Percentiles rank a stretch among this genome's conserved stretches.
Conservation (phyloP, 2,113 vertebrate genomes). For the Psephotus haematonotus region DNA sequence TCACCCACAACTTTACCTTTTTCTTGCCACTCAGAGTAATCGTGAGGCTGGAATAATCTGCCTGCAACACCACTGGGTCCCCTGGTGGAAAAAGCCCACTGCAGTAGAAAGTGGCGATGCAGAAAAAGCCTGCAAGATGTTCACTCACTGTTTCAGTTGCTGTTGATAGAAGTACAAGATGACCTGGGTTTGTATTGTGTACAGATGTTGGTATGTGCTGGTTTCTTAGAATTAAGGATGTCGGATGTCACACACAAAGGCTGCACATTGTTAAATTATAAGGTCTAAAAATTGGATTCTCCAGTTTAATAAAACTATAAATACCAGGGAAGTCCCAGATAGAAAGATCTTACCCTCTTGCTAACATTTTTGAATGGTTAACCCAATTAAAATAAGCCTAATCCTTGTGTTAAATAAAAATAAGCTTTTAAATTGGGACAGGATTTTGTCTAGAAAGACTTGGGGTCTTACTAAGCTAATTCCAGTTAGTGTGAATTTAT, state of each 20-base stretch:
- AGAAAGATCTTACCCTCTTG: background rate
- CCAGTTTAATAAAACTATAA: background rate
- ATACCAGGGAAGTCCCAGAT: background rate
- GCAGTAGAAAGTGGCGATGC: background rate
- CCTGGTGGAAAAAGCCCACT: background rate
- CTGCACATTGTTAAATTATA: background rate
- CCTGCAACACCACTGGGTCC: rapidly evolving
- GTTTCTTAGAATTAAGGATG: background rate
- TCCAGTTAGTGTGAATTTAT: background rate
- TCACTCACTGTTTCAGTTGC: background rate
- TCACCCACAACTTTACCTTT: background rate
- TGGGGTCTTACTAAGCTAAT: background rate
- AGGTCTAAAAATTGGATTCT: background rate
- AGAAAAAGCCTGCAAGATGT: background rate
- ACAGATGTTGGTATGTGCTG: background rate
- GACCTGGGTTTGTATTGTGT: background rate
- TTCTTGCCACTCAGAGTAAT: background rate
- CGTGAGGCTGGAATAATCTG: background rate
- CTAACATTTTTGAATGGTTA: background rate
- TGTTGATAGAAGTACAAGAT: background rate
- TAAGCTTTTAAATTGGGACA: background rate
- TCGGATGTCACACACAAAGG: background rate
- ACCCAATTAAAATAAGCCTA: background rate
- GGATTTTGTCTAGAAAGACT: background rate
- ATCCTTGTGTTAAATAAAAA: background rate